These are phyloP conservation scores for Pituophis catenifer DNA, from an alignment of 2,113 vertebrate species.

Conservation along the genomic window DNA sequence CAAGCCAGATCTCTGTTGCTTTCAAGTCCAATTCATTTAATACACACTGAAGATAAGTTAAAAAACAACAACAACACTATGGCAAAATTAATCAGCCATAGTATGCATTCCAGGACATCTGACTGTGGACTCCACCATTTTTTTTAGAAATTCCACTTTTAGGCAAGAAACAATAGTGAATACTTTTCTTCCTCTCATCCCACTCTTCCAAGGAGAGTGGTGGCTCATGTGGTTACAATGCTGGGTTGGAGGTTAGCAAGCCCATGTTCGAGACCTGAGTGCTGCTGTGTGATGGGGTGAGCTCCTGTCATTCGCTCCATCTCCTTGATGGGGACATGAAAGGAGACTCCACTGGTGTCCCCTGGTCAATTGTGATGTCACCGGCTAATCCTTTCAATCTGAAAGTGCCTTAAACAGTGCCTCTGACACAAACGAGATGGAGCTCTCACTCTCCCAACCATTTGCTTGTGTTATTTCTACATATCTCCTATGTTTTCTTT, in stretches of 20 bases:
- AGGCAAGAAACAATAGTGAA: not conserved
- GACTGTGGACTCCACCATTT: not conserved
- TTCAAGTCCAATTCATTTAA: not conserved
- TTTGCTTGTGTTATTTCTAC: not conserved
- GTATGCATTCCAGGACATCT: not conserved
- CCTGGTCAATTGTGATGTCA: not conserved
- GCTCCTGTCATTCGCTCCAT: too few species aligned
- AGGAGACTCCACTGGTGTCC: not conserved
- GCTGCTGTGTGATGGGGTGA: not conserved
- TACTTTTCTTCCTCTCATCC: not conserved
- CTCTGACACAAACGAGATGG: not conserved
- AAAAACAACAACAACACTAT: not conserved
- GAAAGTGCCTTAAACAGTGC: not conserved
- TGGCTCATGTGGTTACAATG: not conserved
- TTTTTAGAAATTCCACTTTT: not conserved
- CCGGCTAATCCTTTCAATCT: not conserved
- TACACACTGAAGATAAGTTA: not conserved
- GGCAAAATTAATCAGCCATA: not conserved
- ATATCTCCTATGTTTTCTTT: not conserved
- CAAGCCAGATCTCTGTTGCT: not conserved
- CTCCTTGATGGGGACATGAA: not conserved
- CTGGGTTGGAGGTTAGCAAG: not conserved
- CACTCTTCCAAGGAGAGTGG: not conserved
- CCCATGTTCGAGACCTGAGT: not conserved
- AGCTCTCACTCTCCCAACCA: not conserved